phyloP scores from a whole-genome alignment of 1,140 invertebrate species.

The Drosophila pectinifera region DNA sequence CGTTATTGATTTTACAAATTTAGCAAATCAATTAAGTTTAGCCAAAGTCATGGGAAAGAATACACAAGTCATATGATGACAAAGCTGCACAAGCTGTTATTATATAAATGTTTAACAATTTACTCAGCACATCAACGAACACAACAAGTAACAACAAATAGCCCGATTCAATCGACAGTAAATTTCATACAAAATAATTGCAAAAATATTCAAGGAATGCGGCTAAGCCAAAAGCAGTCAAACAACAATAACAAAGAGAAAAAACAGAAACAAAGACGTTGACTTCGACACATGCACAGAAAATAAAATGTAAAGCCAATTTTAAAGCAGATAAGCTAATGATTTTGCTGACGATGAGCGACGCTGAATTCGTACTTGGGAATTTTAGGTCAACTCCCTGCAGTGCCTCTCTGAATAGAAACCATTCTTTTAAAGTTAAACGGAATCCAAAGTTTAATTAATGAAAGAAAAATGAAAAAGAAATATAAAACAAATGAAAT shows the following conservation, averaged over 20 bases:
- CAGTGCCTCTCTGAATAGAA: too few species aligned
- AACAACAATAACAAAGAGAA: conserved; percentile 29
- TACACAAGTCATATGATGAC: conserved; percentile 20
- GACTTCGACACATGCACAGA: conserved; percentile 31
- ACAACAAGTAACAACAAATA: conserved; percentile 31
- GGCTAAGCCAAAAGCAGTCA: conserved; percentile 57
- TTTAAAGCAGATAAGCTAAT: neutral
- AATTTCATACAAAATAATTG: conserved; percentile 64
- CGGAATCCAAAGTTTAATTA: neutral
- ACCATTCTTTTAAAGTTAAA: too few species aligned
- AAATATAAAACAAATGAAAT: neutral
- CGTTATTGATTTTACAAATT: conserved; percentile 50
- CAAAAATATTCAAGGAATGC: conserved; percentile 72
- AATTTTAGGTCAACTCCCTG: neutral
- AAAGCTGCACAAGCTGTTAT: neutral
- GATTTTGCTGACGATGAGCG: too few species aligned
- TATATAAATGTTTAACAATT: conserved; percentile 41
- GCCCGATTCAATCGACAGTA: conserved; percentile 30
- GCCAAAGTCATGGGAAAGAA: conserved; percentile 43
- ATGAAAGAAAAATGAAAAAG: neutral
- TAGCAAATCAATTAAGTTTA: conserved; percentile 41
- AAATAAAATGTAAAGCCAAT: conserved; percentile 12
- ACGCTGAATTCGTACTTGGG: neutral
- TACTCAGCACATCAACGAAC: conserved; percentile 24
- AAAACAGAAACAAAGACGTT: conserved; percentile 34